Conservation (phyloP, 92 coral and sea anemone genomes). For the Umimayanthus chanpuru region DNA sequence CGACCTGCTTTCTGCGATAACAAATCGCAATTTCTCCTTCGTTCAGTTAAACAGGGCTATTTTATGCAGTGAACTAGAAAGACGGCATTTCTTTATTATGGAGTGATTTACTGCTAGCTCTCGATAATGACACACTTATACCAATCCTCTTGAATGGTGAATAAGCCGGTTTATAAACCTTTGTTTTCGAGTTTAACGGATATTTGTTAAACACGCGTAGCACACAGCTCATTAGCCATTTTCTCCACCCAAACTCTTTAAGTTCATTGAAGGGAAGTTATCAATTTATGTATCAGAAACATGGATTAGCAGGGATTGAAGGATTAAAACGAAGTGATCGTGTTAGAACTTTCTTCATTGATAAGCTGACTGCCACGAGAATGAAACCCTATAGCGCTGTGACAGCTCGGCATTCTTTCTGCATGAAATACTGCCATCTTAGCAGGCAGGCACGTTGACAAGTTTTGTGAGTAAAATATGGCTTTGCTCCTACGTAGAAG, state of each 20-base stretch:
- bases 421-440: slow-evolving; percentile 66
- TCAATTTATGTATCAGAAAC: background rate
- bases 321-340: background rate
- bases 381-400: slow-evolving; percentile 58
- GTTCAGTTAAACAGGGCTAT: background rate
- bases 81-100: slow-evolving; percentile 15
- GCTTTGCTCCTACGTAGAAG: slow-evolving; percentile 46
- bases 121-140: slow-evolving; percentile 24
- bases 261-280: slow-evolving; percentile 13
- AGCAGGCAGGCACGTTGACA: slow-evolving; percentile 72
- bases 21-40: background rate
- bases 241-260: slow-evolving; percentile 8
- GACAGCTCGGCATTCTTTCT: slow-evolving; percentile 58
- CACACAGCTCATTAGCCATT: slow-evolving; percentile 8
- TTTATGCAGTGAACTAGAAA: slow-evolving; percentile 4
- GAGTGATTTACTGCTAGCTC: slow-evolving; percentile 30
- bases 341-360: background rate
- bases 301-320: slow-evolving; percentile 12
- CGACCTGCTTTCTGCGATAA: slow-evolving; percentile 6
- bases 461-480: slow-evolving; percentile 81
- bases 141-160: slow-evolving; percentile 36
- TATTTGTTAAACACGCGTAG: slow-evolving; percentile 28
- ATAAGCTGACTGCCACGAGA: background rate
- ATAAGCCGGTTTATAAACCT: slow-evolving; percentile 27
- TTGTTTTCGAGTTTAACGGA: slow-evolving; percentile 34